A percentile compares a stretch with the other conserved stretches of the same genome.
These are phyloP conservation scores for Sycophila texana DNA, from an alignment of 2,888 invertebrate species.

Conservation along the genomic window DNA sequence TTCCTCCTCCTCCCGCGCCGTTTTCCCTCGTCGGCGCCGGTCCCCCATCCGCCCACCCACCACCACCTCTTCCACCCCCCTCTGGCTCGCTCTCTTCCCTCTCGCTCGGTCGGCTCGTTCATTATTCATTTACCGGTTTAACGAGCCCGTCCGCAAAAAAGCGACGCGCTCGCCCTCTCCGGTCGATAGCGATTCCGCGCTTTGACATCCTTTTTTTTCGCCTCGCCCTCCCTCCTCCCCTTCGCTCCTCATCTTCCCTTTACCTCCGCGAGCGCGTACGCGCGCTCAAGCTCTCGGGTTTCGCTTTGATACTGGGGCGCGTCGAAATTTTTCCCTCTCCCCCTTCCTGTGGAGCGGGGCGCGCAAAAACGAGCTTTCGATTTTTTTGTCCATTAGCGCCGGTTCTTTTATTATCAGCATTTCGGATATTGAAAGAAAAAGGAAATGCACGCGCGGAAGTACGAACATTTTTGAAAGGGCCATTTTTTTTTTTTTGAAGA, in stretches of 20 bases:
- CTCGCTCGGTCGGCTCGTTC: conserved; percentile 62
- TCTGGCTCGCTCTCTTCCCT: no score
- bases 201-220: conserved; percentile 61
- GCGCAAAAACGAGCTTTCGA: conserved; percentile 38
- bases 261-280: background rate
- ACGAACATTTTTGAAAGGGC: no score
- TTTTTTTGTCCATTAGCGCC: conserved; percentile 24
- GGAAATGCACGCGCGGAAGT: background rate
- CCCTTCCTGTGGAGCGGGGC: background rate
- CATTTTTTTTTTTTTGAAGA: no score
- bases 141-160: conserved; percentile 70
- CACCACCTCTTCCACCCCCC: background rate
- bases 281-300: conserved; percentile 1
- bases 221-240: conserved; percentile 41
- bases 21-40: conserved; percentile 24
- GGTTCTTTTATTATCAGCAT: conserved; percentile 12
- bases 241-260: conserved; percentile 48
- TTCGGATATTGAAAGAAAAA: background rate
- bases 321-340: conserved; percentile 25
- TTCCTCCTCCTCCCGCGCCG: background rate
- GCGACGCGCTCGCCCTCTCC: conserved; percentile 39
- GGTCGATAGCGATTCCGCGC: conserved; percentile 70
- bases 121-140: conserved; percentile 75
- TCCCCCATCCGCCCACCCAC: background rate
- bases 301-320: conserved; percentile 22